phyloP scores from a whole-genome alignment of 2,888 invertebrate species.

The Myopa testacea region DNA sequence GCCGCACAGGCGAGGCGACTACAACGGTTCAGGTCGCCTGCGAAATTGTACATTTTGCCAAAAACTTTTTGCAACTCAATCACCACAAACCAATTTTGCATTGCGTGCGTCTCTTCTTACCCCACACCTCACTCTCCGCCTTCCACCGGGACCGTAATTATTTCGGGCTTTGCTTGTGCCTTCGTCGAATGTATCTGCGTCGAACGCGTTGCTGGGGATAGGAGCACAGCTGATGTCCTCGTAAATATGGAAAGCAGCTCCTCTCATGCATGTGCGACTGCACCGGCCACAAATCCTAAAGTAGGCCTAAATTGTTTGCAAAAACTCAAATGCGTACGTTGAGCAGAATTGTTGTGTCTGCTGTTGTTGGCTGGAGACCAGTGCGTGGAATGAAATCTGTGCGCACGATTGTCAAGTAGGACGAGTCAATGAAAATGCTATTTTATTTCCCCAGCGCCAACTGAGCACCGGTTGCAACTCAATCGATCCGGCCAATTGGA shows the following conservation, averaged over 20 bases:
- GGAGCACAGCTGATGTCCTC: conserved; percentile 50
- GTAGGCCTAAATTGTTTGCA: conserved; percentile 35
- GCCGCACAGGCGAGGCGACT: neutral
- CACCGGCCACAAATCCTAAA: conserved; percentile 32
- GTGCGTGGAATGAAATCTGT: conserved; percentile 53
- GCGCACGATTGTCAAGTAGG: conserved; percentile 49
- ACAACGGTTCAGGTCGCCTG: neutral
- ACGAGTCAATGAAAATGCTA: conserved; percentile 67
- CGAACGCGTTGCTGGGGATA: conserved; percentile 45
- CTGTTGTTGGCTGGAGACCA: neutral
- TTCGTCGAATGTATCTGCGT: conserved; percentile 29
- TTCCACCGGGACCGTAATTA: conserved; percentile 43
- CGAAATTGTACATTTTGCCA: conserved; percentile 43
- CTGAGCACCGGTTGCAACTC: conserved; percentile 43
- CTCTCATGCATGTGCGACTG: conserved; percentile 27
- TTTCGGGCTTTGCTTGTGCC: conserved; percentile 38
- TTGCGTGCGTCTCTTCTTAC: conserved; percentile 44
- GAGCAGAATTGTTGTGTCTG: neutral
- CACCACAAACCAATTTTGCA: conserved; percentile 55
- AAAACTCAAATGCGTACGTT: conserved; percentile 15
- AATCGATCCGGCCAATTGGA: conserved; percentile 43
- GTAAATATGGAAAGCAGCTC: conserved; percentile 45
- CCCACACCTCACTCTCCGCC: neutral
- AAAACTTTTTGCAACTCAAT: conserved; percentile 64
- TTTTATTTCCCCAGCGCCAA: conserved; percentile 58